These are phyloP conservation scores for Melanotaenia pygmaea DNA, from an alignment of 2,797 vertebrate species.

Conservation along the genomic window DNA sequence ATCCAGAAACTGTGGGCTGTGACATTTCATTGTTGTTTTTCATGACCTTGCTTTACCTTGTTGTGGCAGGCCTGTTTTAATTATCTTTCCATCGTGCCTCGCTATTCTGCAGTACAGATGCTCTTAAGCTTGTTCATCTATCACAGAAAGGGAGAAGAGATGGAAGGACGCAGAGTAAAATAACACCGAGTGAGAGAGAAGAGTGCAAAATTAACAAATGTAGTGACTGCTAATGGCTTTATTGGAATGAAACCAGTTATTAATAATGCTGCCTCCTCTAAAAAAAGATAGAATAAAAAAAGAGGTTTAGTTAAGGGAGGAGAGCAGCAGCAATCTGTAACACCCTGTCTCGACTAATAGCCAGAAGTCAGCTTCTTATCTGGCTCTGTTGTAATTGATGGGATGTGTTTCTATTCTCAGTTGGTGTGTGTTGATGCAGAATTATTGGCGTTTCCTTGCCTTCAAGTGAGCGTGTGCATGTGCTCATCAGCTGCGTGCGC, in stretches of 20 bases:
- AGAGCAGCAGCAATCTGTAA: constrained; percentile 72
- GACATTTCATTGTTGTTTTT: constrained; percentile 45
- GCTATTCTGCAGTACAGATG: constrained; percentile 61
- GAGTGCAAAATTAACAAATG: constrained; percentile 59
- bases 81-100: constrained; percentile 59
- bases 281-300: constrained; percentile 41
- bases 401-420: constrained; percentile 43
- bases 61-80: constrained; percentile 56
- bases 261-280: constrained; percentile 68
- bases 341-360: constrained; percentile 73
- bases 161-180: constrained; percentile 14
- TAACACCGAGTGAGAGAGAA: constrained; percentile 3
- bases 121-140: constrained; percentile 64
- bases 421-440: constrained; percentile 30
- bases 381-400: constrained; percentile 69
- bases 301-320: constrained; percentile 62
- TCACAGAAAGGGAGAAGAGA: constrained; percentile 46
- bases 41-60: constrained; percentile 37
- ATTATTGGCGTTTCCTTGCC: constrained; percentile 18
- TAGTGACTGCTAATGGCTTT: constrained; percentile 78
- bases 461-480: constrained; percentile 13
- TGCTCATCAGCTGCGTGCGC: constrained; percentile 4
- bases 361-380: constrained; percentile 71
- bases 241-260: constrained; percentile 83
- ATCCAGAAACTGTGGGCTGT: constrained; percentile 17